These are phyloP conservation scores for Apolygus lucorum DNA, from an alignment of 1,140 invertebrate species.

Conservation along the genomic window DNA sequence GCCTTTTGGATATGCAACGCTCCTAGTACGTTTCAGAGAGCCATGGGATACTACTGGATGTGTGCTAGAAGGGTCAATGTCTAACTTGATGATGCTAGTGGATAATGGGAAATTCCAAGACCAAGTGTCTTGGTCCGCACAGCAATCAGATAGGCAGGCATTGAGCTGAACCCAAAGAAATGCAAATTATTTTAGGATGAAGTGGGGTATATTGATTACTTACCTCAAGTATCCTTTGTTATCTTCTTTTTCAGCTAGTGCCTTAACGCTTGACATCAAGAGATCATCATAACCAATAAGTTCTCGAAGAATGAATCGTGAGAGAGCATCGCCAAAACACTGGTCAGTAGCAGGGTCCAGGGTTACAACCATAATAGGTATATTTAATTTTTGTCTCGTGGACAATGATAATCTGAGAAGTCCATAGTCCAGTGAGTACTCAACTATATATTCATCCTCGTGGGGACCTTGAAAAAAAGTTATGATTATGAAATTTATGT, in stretches of 20 bases:
- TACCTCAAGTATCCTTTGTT: constrained; percentile 89
- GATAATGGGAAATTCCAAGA: too few species aligned
- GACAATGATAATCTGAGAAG: constrained; percentile 81
- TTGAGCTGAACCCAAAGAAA: too few species aligned
- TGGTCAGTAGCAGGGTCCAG: constrained; percentile 78
- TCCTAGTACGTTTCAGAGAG: too few species aligned
- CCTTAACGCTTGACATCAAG: constrained; percentile 92
- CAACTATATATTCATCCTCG: constrained; percentile 93
- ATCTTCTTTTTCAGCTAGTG: constrained; percentile 87
- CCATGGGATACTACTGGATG: too few species aligned
- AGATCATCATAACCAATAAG: constrained; percentile 95
- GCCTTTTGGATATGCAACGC: too few species aligned
- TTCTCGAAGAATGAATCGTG: constrained; percentile 79
- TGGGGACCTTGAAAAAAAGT: constrained; percentile 13
- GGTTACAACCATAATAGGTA: constrained; percentile 86
- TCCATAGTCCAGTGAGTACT: constrained; percentile 96
- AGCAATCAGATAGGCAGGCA: too few species aligned
- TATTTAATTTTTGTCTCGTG: constrained; percentile 73
- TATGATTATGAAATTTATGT: background rate
- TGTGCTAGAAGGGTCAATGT: too few species aligned
- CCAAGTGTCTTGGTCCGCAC: too few species aligned
- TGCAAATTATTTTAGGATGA: too few species aligned
- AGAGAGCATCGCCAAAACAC: constrained; percentile 91
- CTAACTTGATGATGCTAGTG: too few species aligned
- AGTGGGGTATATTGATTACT: too few species aligned